Conservation (phyloP, 2,888 invertebrate genomes). For the Drosophila melanocephala region DNA sequence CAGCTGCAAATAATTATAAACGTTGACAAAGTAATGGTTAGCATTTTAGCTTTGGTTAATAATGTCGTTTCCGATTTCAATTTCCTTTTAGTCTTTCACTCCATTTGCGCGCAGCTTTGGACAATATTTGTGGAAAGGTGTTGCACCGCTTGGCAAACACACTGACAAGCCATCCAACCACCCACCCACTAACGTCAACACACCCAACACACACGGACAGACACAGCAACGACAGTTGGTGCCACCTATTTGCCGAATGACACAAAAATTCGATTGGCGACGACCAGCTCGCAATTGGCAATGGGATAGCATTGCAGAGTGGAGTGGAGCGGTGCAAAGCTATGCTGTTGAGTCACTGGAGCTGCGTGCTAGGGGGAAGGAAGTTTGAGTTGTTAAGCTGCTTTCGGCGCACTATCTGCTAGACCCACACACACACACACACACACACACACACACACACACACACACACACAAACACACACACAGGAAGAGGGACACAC, state of each 20-base stretch:
- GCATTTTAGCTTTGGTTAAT: slow-evolving; percentile 7
- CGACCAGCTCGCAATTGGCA: slow-evolving; percentile 32
- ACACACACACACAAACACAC: slow-evolving; percentile 5
- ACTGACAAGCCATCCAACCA: background rate
- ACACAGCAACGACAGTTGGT: slow-evolving; percentile 25
- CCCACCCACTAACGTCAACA: slow-evolving; percentile 25
- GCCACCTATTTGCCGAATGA: slow-evolving; percentile 69
- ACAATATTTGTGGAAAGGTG: slow-evolving; percentile 34
- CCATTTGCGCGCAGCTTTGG: slow-evolving; percentile 22
- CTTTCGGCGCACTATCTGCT: slow-evolving; percentile 53
- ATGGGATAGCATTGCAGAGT: background rate
- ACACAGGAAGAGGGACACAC: background rate
- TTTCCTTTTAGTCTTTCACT: slow-evolving; percentile 29
- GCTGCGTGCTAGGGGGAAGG: slow-evolving; percentile 35
- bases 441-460: slow-evolving; percentile 10
- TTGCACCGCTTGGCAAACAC: slow-evolving; percentile 9
- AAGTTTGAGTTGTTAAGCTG: slow-evolving; percentile 72
- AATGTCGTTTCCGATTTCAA: slow-evolving; percentile 25
- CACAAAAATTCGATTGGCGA: slow-evolving; percentile 66
- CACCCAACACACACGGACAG: slow-evolving; percentile 9
- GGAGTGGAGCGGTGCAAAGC: background rate
- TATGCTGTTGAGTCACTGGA: slow-evolving; percentile 55
- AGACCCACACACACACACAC: slow-evolving; percentile 25
- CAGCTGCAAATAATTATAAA: background rate
- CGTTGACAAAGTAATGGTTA: slow-evolving; percentile 1